phyloP scores from a whole-genome alignment of 1,140 invertebrate species.

The Cylas formicarius region DNA sequence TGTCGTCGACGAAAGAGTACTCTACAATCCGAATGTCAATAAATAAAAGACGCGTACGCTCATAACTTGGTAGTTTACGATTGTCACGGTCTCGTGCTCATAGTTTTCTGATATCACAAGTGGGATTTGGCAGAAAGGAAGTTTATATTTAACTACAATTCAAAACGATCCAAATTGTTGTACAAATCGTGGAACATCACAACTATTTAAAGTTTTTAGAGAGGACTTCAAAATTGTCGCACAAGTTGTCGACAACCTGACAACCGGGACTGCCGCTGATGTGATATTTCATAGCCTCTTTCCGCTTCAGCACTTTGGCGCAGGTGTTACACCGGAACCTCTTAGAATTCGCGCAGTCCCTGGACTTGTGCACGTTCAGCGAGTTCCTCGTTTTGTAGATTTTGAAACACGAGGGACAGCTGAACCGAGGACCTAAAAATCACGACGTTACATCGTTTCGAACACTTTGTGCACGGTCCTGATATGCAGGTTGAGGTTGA shows the following conservation, averaged over 20 bases:
- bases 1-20: neutral
- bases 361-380: conserved; percentile 2
- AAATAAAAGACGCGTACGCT: too few relatives aligned
- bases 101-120: too few relatives aligned
- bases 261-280: neutral
- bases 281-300: conserved; percentile 4
- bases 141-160: too few relatives aligned
- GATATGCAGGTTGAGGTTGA: neutral
- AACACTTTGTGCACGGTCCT: neutral
- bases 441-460: neutral
- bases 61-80: too few relatives aligned
- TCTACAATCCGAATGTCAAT: too few relatives aligned
- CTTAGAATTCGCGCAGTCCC: conserved; percentile 9
- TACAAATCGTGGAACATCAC: too few relatives aligned
- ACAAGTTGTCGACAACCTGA: conserved; percentile 1
- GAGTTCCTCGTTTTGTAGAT: conserved; percentile 6
- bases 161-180: too few relatives aligned
- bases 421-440: neutral
- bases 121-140: too few relatives aligned
- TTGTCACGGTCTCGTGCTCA: too few relatives aligned
- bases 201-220: too few relatives aligned
- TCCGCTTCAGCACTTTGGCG: conserved; percentile 1
- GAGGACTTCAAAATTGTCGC: too few relatives aligned
- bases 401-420: conserved; percentile 7
- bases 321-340: conserved; percentile 4